phyloP scores from a whole-genome alignment of 1,140 invertebrate genomes.

The Drosophila simulans region DNA sequence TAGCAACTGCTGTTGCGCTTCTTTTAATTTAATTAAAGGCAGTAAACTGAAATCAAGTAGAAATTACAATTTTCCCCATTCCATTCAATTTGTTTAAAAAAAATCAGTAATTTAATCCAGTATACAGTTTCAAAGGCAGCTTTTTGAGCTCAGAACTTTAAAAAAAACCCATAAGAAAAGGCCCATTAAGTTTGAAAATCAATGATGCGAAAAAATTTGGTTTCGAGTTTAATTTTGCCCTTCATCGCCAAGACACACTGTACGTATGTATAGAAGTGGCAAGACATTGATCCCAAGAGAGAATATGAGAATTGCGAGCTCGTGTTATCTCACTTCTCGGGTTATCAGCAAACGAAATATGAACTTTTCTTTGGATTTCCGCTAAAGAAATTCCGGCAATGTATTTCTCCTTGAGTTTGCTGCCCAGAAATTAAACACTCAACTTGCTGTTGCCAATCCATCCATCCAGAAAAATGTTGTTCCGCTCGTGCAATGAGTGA shows the following conservation, averaged over 20 bases:
- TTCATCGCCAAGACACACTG: background rate
- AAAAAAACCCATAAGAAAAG: background rate
- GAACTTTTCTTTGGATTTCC: background rate
- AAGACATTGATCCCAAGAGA: slow-evolving; percentile 36
- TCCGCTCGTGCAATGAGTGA: slow-evolving; percentile 17
- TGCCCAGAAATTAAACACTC: background rate
- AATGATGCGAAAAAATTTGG: background rate
- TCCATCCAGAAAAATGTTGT: slow-evolving; percentile 5
- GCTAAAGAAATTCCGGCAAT: background rate
- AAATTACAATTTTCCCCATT: background rate
- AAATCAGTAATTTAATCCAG: no score
- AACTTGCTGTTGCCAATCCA: background rate
- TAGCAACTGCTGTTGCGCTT: slow-evolving; percentile 14
- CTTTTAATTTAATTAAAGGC: slow-evolving; percentile 32
- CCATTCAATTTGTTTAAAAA: no score
- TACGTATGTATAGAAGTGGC: background rate
- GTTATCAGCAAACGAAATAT: background rate
- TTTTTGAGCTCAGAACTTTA: background rate
- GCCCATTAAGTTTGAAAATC: background rate
- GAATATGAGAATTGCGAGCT: background rate
- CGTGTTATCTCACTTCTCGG: background rate
- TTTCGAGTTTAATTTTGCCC: background rate
- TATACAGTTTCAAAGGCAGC: no score
- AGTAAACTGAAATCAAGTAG: no score
- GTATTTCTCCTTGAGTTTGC: background rate